A percentile compares a stretch with the other conserved stretches of the same genome.
Evolutionary conservation across 2,888 invertebrate genomes (phyloP).

Genomic region (Rhingia campestris): DNA sequence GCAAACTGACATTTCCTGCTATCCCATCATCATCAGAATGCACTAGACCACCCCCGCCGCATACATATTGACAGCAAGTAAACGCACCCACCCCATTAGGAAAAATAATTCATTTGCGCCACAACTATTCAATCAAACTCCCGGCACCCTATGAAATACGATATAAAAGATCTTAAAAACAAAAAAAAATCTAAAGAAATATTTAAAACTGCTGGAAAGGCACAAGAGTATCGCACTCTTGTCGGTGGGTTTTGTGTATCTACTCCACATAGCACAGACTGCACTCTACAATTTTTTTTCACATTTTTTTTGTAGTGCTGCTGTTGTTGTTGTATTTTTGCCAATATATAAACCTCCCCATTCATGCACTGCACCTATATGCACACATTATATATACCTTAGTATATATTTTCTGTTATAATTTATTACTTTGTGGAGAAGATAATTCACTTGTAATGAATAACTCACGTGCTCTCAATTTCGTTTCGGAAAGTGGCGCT

Average conservation of each 20-base stretch:
- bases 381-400: conserved; percentile 2
- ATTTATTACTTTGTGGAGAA: neutral
- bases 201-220: conserved; percentile 47
- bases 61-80: conserved; percentile 18
- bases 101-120: conserved; percentile 20
- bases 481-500: conserved; percentile 6
- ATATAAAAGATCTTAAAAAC: conserved; percentile 46
- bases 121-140: conserved; percentile 49
- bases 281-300: conserved; percentile 34
- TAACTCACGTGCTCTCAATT: conserved; percentile 51
- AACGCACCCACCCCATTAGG: neutral
- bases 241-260: conserved; percentile 44
- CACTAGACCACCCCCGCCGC: conserved; percentile 28
- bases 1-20: conserved; percentile 31
- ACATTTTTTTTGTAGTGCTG: conserved; percentile 53
- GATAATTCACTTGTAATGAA: neutral
- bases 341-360: conserved; percentile 6
- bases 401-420: conserved; percentile 1
- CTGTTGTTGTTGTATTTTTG: neutral
- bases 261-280: conserved; percentile 27
- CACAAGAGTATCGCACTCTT: conserved; percentile 38
- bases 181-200: conserved; percentile 14
- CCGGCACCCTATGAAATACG: conserved; percentile 60
- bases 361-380: conserved; percentile 4
- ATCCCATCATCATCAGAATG: conserved; percentile 44